Evolutionary conservation across 2,113 vertebrate genomes (phyloP).

Genomic region (Gila orcuttii): DNA sequence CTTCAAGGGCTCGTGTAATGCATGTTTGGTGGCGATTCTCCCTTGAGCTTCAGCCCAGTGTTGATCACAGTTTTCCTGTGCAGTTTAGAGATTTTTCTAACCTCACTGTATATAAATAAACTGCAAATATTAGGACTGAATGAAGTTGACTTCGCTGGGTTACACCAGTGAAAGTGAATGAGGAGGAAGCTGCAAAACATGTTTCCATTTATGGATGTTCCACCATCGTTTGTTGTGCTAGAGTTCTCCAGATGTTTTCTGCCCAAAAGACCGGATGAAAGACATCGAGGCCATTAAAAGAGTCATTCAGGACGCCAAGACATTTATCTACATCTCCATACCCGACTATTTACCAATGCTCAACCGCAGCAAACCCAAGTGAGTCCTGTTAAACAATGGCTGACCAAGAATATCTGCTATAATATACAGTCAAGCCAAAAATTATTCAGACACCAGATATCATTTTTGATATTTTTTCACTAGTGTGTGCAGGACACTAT

Average conservation of each 20-base stretch:
- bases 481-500: too few relatives aligned
- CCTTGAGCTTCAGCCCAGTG: background rate
- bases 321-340: slow-evolving; percentile 90
- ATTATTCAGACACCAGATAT: too few relatives aligned
- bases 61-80: background rate
- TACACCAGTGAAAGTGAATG: background rate
- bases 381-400: slow-evolving; percentile 48
- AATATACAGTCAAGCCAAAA: too few relatives aligned
- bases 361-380: slow-evolving; percentile 79
- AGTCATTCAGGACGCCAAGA: slow-evolving; percentile 86
- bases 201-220: too few relatives aligned
- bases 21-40: background rate
- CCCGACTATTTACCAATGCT: slow-evolving; percentile 89
- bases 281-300: slow-evolving; percentile 93
- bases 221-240: slow-evolving; percentile 57
- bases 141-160: background rate
- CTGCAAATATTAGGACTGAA: background rate
- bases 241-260: slow-evolving; percentile 91
- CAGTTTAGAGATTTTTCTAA: background rate
- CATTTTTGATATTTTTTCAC: too few relatives aligned
- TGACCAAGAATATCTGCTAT: background rate
- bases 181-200: too few relatives aligned
- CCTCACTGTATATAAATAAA: background rate
- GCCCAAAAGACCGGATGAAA: slow-evolving; percentile 87
- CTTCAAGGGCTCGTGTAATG: background rate